phyloP scores from a whole-genome alignment of 2,888 invertebrate species.

The Leptinotarsa tumamoca region DNA sequence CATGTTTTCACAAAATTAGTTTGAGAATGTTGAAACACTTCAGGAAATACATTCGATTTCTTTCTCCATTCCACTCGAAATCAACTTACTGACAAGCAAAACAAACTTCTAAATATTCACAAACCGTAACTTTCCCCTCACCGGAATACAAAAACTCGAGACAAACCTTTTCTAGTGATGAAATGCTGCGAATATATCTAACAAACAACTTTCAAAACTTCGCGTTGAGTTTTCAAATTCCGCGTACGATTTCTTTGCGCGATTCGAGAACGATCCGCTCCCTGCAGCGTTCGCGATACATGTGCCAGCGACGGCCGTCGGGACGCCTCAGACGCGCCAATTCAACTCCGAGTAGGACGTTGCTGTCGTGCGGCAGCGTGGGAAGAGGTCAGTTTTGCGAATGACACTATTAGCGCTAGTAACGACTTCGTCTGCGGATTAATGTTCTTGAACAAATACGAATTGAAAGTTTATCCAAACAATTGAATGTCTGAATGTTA shows the following conservation, averaged over 20 bases:
- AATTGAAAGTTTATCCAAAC: too few species aligned
- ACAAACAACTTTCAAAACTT: conserved; percentile 12
- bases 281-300: conserved; percentile 57
- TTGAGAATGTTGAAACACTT: too few species aligned
- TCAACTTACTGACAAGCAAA: neutral
- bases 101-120: neutral
- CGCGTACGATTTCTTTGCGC: conserved; percentile 38
- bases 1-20: too few species aligned
- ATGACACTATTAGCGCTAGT: neutral
- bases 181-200: neutral
- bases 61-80: neutral
- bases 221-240: conserved; percentile 10
- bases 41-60: neutral
- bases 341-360: conserved; percentile 28
- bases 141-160: neutral
- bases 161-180: conserved; percentile 15
- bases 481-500: too few species aligned
- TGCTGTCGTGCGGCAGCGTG: conserved; percentile 40
- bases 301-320: conserved; percentile 57
- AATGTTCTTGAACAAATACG: neutral
- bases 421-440: too few species aligned
- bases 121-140: neutral
- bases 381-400: conserved; percentile 24
- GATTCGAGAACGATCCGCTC: conserved; percentile 45
- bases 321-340: conserved; percentile 53